phyloP scores from a whole-genome alignment of 2,888 invertebrate species.

The Acronicta aceris region DNA sequence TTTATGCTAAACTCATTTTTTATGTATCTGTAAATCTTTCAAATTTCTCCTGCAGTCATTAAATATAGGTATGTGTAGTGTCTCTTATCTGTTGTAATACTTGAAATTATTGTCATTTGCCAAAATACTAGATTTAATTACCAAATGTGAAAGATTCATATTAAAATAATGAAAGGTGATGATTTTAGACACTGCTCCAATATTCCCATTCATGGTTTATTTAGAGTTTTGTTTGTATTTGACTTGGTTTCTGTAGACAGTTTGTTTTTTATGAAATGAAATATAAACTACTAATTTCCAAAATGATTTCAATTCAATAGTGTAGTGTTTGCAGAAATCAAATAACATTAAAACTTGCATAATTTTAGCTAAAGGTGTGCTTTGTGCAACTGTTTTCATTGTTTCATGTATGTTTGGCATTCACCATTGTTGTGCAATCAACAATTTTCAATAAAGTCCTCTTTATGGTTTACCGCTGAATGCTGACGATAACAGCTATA shows the following conservation, averaged over 20 bases:
- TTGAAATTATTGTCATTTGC: conserved; percentile 48
- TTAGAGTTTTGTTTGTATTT: neutral
- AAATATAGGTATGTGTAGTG: conserved; percentile 37
- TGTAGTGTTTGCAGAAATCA: conserved; percentile 11
- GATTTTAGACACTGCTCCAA: neutral
- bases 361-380: conserved; percentile 61
- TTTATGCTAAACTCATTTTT: conserved; percentile 30
- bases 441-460: conserved; percentile 85
- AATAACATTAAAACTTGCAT: conserved; percentile 60
- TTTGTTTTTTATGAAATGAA: neutral
- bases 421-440: conserved; percentile 86
- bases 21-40: conserved; percentile 13
- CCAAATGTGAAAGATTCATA: no score
- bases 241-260: neutral
- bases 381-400: conserved; percentile 75
- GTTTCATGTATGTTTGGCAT: conserved; percentile 77
- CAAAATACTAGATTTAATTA: no score
- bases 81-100: conserved; percentile 60
- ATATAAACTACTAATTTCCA: neutral
- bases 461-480: conserved; percentile 76
- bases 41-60: conserved; percentile 17
- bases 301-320: neutral
- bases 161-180: no score
- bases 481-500: conserved; percentile 74
- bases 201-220: no score